Evolutionary conservation across 2,113 vertebrate species (phyloP), one percentile per base, ranked within the genome.

Genomic region (Leptosomus discolor): DNA sequence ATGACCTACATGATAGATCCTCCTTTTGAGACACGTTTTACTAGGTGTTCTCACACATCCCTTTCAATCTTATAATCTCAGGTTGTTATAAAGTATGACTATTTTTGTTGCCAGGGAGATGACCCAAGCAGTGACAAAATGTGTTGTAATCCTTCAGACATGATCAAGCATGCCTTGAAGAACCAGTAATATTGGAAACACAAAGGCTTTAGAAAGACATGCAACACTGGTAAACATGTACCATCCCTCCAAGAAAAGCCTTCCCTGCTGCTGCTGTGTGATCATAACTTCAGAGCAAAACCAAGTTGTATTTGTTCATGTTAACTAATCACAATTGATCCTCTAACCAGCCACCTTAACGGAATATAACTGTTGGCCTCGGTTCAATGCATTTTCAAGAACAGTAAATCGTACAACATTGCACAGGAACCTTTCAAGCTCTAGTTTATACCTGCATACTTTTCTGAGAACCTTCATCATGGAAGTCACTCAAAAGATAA

Each of bases 171-270:
- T 4, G 97, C 70, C 96, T 96, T 86, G 96, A 96, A 96, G 86
- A 97, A 97, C 97, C 92, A 93, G 97, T 96, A 97, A 92, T 94
- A 92, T 97, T 23, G 91, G 92, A 85, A 85, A 71, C 43, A 85
- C 11, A 39, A 91, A 81, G 39, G 51, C 79, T 92, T 83, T 73
- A 51, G 64, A 93, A 91, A 82, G 88, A 82, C 56, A 77, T 10
- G 68, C 14, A 94, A 78, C 73, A 64, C 57, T 64, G 69, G 71
- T 78, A 92, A 96, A 91, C 81, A 94, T 11, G 73, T 19, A 87
- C 30, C 2, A 1, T 64, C 43, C 56, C 83, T 94, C 19, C 56
- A 81, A 45, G 39, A 82, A 73, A 90, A 96, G 70, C 82, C 63
- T 64, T 43, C 21, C 12, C 56, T 89, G 19, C 30, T 67, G 53